Evolutionary conservation across 2,113 vertebrate genomes (phyloP), one percentile per base, ranked within the genome.

Genomic region (Burhinus oedicnemus): DNA sequence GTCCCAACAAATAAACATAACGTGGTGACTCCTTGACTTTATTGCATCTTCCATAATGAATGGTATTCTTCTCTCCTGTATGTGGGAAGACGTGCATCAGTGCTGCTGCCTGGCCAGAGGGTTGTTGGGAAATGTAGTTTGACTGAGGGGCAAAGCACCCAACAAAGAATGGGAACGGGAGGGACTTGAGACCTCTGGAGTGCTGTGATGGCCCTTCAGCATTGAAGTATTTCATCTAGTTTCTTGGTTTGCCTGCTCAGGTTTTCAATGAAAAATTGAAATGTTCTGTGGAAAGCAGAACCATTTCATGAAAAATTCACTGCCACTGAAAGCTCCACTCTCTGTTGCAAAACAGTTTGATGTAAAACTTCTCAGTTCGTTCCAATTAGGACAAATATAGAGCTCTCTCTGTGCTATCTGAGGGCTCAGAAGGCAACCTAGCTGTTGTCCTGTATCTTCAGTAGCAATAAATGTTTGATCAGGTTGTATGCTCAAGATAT

Each of bases 261-360:
- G 38, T 76, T 95, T 95, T 89, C 61, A 55, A 76, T 85, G 66
- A 95, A 95, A 95, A 93, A 85, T 80, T 89, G 77, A 95, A 94
- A 62, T 34, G 25, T 94, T 77, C 83, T 79, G 10, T 68, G 42
- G 49, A 80, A 96, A 92, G 57, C 47, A 87, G 72, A 93, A 78
- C 19, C 27, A 60, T 90, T 87, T 80, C 16, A 94, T 96, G 75
- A 91, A 96, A 95, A 96, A 91, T 88, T 93, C 57, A 91, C 82
- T 76, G 61, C 44, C 75, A 74, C 49, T 90, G 90, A 94, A 96
- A 94, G 44, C 45, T 94, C 1, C 0, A 18, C 34, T 91, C 49
- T 76, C 61, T 71, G 42, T 69, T 90, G 62, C 54, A 89, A 93
- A 95, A 83, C 9, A 94, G 26, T 84, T 75, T 60, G 14, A 68